Conservation (phyloP, 92 coral and sea anemone genomes). For the Porites lobata region DNA sequence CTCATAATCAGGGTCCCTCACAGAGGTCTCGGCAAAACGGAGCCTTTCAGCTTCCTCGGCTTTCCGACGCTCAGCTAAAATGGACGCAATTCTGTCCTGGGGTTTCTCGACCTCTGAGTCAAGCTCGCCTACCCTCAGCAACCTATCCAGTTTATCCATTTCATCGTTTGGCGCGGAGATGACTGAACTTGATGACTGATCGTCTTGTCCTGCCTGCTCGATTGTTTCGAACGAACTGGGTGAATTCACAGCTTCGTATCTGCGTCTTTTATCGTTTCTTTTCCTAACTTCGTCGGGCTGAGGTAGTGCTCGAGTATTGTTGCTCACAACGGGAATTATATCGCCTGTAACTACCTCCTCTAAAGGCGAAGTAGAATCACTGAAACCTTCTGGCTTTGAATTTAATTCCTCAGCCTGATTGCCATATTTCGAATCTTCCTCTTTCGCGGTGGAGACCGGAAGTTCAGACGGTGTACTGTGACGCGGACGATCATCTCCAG, state of each 20-base stretch:
- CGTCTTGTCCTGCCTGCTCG: neutral
- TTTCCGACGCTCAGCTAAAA: slow-evolving; percentile 47
- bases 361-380: neutral
- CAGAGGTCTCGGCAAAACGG: slow-evolving; percentile 40
- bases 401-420: neutral
- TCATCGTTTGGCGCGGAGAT: slow-evolving; percentile 19
- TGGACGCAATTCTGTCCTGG: slow-evolving; percentile 45
- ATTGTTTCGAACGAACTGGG: slow-evolving; percentile 1
- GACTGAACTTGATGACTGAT: neutral
- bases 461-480: slow-evolving; percentile 43
- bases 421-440: neutral
- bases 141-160: slow-evolving; percentile 28
- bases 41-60: slow-evolving; percentile 50
- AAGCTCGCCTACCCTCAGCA: slow-evolving; percentile 5
- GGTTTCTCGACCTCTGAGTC: slow-evolving; percentile 42
- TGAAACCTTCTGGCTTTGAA: neutral
- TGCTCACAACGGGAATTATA: neutral
- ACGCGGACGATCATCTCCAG: slow-evolving; percentile 16
- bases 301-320: neutral
- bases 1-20: slow-evolving; percentile 46
- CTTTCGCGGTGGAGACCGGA: neutral
- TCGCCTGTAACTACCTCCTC: neutral
- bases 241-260: neutral
- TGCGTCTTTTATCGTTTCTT: neutral
- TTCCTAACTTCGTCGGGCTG: neutral